A percentile compares a stretch with the other conserved stretches of the same genome.
phyloP scores from a whole-genome alignment of 2,113 vertebrate species.

The Herpailurus yagouaroundi region DNA sequence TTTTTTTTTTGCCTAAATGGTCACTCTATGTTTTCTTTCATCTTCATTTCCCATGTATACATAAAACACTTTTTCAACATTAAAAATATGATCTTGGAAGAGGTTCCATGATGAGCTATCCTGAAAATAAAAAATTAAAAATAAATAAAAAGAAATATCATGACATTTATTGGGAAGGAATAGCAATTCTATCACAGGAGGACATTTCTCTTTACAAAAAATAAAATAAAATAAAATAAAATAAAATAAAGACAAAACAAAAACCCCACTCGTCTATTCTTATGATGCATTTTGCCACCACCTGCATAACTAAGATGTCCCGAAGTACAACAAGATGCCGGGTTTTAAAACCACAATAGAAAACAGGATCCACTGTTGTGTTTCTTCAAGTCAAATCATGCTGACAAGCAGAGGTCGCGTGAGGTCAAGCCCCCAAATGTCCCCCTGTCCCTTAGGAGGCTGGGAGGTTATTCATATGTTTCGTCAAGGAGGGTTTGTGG shows the following conservation, averaged over 20 bases:
- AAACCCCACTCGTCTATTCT: not conserved
- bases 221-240: not conserved
- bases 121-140: constrained; percentile 16
- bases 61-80: constrained; percentile 6
- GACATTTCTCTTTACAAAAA: not conserved
- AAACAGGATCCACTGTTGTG: constrained; percentile 74
- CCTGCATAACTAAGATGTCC: constrained; percentile 62
- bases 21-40: constrained; percentile 31
- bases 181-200: not conserved
- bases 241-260: not conserved
- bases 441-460: constrained; percentile 80
- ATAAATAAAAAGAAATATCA: not conserved
- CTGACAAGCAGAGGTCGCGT: constrained; percentile 82
- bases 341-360: constrained; percentile 23
- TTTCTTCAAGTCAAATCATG: constrained; percentile 80
- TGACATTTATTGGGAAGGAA: not conserved
- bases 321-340: constrained; percentile 24
- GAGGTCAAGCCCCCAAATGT: constrained; percentile 80
- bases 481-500: constrained; percentile 81
- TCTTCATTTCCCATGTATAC: not conserved
- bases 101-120: not conserved
- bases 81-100: not conserved
- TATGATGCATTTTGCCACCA: not conserved
- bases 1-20: not conserved
- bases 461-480: constrained; percentile 84